These are phyloP conservation scores for Hemithea aestivaria DNA, from an alignment of 2,888 invertebrate species.

Conservation along the genomic window DNA sequence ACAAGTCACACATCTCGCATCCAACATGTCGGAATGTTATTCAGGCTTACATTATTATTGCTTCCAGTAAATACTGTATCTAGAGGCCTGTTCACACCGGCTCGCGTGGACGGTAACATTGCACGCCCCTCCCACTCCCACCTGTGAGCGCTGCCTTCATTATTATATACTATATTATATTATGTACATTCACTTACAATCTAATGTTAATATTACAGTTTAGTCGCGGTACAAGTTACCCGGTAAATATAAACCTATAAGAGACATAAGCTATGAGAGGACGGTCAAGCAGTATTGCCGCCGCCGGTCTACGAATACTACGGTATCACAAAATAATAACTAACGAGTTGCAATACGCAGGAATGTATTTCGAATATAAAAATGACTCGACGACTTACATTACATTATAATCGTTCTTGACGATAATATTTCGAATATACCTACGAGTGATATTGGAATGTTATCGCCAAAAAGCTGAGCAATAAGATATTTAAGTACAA, in stretches of 20 bases:
- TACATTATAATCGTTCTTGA: conserved; percentile 5
- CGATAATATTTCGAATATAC: not conserved
- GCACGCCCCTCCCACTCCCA: conserved; percentile 7
- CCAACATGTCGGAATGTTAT: no score
- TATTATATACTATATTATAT: conserved; percentile 11
- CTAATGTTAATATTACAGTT: conserved; percentile 8
- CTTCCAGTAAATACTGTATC: no score
- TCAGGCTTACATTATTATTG: no score
- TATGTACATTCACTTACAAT: conserved; percentile 18
- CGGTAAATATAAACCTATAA: conserved; percentile 1
- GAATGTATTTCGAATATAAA: conserved; percentile 21
- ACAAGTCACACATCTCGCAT: not conserved
- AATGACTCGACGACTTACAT: conserved; percentile 12
- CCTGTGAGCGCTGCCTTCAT: conserved; percentile 11
- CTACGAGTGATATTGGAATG: not conserved
- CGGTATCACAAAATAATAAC: conserved; percentile 16
- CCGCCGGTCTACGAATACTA: conserved; percentile 10
- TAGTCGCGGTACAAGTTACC: conserved; percentile 3
- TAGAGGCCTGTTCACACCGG: no score
- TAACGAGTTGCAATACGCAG: conserved; percentile 2
- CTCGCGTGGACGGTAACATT: conserved; percentile 16
- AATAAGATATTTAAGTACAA: conserved; percentile 21
- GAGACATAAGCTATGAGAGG: conserved; percentile 8
- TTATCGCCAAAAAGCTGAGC: conserved; percentile 16
- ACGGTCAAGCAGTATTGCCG: conserved; percentile 21